Percentiles rank a stretch among this genome's conserved stretches.
Conservation (phyloP, 2,113 vertebrate species). For the Forbesichthys agassizii region DNA sequence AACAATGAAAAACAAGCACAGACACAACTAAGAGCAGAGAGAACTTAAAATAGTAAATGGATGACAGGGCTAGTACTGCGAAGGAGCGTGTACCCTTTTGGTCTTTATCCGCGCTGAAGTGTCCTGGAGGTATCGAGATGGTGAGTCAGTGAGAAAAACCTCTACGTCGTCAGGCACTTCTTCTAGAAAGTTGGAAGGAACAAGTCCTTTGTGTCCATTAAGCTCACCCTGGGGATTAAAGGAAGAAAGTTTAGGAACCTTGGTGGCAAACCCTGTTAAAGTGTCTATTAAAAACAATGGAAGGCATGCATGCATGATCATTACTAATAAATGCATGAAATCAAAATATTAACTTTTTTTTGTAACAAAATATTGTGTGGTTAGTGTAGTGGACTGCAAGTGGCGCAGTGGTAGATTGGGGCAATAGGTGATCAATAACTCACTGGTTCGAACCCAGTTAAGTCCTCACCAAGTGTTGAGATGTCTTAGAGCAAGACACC, state of each 20-base stretch:
- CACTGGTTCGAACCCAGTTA: too few relatives aligned
- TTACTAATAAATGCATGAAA: too few relatives aligned
- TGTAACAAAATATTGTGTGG: too few relatives aligned
- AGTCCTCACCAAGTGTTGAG: too few relatives aligned
- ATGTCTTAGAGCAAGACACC: too few relatives aligned
- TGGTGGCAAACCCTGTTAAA: neutral
- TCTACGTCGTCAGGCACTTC: slow-evolving; percentile 99
- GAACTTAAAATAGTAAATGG: slow-evolving; percentile 66
- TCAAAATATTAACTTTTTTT: too few relatives aligned
- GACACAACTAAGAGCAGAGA: slow-evolving; percentile 63
- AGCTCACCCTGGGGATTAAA: slow-evolving; percentile 86
- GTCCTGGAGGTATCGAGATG: slow-evolving; percentile 82
- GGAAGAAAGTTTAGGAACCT: slow-evolving; percentile 5
- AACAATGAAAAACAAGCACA: slow-evolving; percentile 66
- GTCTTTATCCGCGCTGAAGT: slow-evolving; percentile 84
- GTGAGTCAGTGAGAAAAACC: slow-evolving; percentile 91
- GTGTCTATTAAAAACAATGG: too few relatives aligned
- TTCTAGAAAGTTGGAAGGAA: slow-evolving; percentile 99
- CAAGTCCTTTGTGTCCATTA: slow-evolving; percentile 95
- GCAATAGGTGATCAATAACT: too few relatives aligned
- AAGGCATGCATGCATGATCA: too few relatives aligned
- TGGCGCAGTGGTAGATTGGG: too few relatives aligned
- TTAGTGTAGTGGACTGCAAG: too few relatives aligned
- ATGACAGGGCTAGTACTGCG: slow-evolving; percentile 80
- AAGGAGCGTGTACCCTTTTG: slow-evolving; percentile 92